Conservation (phyloP, 2,888 invertebrate genomes). For the Patella depressa region DNA sequence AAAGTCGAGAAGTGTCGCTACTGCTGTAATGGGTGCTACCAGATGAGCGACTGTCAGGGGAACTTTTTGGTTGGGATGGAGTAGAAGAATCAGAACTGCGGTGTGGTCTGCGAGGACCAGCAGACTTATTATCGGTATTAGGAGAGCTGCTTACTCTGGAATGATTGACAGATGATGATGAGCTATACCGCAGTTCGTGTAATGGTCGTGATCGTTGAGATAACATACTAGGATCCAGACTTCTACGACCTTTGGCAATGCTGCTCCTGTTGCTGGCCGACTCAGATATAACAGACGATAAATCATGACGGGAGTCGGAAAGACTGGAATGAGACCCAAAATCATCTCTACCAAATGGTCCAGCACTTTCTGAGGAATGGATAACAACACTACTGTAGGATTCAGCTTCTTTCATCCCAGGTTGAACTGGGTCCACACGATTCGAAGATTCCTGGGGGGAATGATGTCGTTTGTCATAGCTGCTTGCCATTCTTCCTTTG, state of each 20-base stretch:
- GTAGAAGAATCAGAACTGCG: constrained; percentile 35
- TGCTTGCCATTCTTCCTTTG: constrained; percentile 42
- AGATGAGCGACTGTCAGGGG: constrained; percentile 51
- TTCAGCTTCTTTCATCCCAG: constrained; percentile 56
- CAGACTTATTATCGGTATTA: constrained; percentile 18
- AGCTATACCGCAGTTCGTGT: constrained; percentile 3
- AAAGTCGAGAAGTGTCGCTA: background rate
- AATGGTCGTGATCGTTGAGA: constrained; percentile 20
- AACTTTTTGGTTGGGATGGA: constrained; percentile 48
- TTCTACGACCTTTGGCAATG: constrained; percentile 41
- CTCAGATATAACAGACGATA: constrained; percentile 35
- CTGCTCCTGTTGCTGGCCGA: constrained; percentile 21
- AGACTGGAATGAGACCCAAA: constrained; percentile 50
- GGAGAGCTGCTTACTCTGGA: constrained; percentile 13
- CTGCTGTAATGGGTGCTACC: constrained; percentile 41
- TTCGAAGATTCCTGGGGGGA: background rate
- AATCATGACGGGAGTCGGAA: constrained; percentile 41
- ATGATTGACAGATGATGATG: constrained; percentile 18
- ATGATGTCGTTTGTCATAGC: constrained; percentile 20
- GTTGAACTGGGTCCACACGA: constrained; percentile 33
- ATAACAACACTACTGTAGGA: constrained; percentile 63
- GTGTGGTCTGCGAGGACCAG: background rate
- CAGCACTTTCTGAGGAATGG: constrained; percentile 52
- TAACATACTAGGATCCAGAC: constrained; percentile 48
- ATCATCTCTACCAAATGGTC: constrained; percentile 57